Evolutionary conservation across 2,113 vertebrate genomes (phyloP).

Genomic region (Microtus pennsylvanicus): DNA sequence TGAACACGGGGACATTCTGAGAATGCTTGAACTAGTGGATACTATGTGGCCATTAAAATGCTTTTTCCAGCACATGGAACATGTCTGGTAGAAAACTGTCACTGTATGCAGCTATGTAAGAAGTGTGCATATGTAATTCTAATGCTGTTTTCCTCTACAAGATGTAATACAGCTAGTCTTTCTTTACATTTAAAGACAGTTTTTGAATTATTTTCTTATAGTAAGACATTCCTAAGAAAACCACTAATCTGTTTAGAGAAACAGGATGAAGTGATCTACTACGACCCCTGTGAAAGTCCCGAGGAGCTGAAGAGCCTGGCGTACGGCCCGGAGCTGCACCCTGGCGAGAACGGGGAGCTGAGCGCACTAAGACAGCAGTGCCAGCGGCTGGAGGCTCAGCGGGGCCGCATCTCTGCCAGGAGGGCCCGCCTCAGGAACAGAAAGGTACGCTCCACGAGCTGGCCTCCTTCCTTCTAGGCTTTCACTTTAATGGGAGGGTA

Average conservation of each 20-base stretch:
- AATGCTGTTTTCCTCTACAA: background rate
- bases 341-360: constrained; percentile 78
- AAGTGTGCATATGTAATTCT: background rate
- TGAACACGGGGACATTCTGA: background rate
- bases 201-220: constrained; percentile 52
- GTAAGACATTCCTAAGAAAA: constrained; percentile 68
- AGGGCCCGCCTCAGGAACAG: constrained; percentile 95
- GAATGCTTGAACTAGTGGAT: background rate
- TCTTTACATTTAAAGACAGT: constrained; percentile 20
- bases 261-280: constrained; percentile 97
- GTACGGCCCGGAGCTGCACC: constrained; percentile 72
- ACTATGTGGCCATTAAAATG: constrained; percentile 69
- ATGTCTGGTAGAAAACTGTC: background rate
- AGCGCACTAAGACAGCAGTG: constrained; percentile 86
- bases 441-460: constrained; percentile 86
- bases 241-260: constrained; percentile 90
- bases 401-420: constrained; percentile 91
- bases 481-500: background rate
- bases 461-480: background rate
- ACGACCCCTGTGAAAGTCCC: constrained; percentile 94
- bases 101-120: background rate
- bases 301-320: constrained; percentile 91
- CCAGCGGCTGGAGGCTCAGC: constrained; percentile 91
- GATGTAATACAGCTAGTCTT: background rate
- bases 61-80: background rate